phyloP scores from a whole-genome alignment of 2,888 invertebrate species.

The Torymus auratus region DNA sequence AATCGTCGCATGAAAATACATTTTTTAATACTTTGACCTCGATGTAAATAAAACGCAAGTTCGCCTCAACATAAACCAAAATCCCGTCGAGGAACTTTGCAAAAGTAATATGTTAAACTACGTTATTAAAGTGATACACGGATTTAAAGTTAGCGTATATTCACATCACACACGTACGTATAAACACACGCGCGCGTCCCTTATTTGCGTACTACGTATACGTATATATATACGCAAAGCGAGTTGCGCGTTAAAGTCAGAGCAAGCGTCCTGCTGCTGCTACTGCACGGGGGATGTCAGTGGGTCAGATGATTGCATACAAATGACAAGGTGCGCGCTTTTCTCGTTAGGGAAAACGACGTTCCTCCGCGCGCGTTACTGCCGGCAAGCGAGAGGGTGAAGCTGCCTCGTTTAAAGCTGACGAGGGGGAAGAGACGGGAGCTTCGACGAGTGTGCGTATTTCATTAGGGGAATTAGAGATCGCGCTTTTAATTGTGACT shows the following conservation, averaged over 20 bases:
- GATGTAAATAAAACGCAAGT: neutral
- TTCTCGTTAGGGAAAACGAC: constrained; percentile 68
- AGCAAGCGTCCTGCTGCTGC: neutral
- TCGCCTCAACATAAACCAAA: neutral
- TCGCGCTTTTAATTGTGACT: constrained; percentile 5
- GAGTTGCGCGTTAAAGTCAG: neutral
- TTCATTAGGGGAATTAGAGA: constrained; percentile 34
- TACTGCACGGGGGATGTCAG: constrained; percentile 62
- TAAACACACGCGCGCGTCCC: no score
- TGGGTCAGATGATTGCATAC: constrained; percentile 69
- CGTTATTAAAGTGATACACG: constrained; percentile 13
- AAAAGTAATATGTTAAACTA: neutral
- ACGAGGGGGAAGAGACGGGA: neutral
- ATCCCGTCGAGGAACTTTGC: neutral
- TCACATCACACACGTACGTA: neutral
- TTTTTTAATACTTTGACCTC: neutral
- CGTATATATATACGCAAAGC: no score
- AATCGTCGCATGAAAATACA: no score
- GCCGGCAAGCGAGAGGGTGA: neutral
- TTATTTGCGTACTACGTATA: no score
- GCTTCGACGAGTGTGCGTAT: constrained; percentile 15
- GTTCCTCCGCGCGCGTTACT: neutral
- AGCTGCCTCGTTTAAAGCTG: neutral
- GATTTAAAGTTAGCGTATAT: neutral
- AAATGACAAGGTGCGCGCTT: constrained; percentile 65